These are phyloP conservation scores for Hypercompe scribonia DNA, from an alignment of 2,888 invertebrate genomes.

Conservation along the genomic window DNA sequence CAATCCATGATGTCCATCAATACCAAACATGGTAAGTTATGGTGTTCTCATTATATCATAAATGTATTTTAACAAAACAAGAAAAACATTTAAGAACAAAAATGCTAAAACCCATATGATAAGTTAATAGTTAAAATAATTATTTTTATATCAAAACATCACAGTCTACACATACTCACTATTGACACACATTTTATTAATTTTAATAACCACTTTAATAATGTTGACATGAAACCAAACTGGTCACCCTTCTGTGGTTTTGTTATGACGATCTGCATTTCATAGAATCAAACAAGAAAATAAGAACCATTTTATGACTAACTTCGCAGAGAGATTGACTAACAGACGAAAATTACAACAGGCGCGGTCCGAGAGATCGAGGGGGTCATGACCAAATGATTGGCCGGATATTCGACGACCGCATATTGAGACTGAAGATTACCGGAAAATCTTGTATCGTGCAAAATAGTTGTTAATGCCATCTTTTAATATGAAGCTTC, in stretches of 20 bases:
- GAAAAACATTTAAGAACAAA: background rate
- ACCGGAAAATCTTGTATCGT: background rate
- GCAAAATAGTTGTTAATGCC: background rate
- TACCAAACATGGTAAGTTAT: background rate
- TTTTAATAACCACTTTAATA: slow-evolving; percentile 32
- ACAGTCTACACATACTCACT: too few species aligned
- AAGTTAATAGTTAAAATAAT: slow-evolving; percentile 18
- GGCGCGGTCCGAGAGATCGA: background rate
- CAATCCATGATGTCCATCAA: background rate
- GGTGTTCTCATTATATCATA: background rate
- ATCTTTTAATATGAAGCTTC: background rate
- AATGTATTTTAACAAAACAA: background rate
- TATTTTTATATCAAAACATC: slow-evolving; percentile 10
- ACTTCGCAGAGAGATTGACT: background rate
- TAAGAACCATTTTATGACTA: background rate
- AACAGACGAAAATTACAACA: background rate
- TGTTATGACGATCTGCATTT: background rate
- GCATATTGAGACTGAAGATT: background rate
- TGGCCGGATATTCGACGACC: background rate
- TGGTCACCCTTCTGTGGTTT: slow-evolving; percentile 15
- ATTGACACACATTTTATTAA: too few species aligned
- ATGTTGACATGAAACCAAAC: slow-evolving; percentile 23
- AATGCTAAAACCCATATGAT: slow-evolving; percentile 15
- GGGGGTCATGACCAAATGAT: background rate
- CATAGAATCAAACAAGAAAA: slow-evolving; percentile 1